Conservation (phyloP, 92 coral and sea anemone species). For the Porites evermanni region DNA sequence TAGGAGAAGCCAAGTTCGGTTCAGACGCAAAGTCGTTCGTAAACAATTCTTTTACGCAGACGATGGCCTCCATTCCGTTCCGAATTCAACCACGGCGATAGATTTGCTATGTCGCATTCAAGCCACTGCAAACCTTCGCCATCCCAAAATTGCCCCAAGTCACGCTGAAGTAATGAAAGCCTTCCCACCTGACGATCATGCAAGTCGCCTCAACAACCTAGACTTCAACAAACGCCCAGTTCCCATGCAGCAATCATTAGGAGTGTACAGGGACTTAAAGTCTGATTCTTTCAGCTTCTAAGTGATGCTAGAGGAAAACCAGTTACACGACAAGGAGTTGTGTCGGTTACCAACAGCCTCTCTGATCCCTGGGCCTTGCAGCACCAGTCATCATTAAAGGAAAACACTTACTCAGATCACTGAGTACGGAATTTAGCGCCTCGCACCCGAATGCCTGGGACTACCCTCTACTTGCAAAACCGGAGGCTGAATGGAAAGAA, state of each 20-base stretch:
- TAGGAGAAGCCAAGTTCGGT: constrained; percentile 37
- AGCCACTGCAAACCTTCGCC: constrained; percentile 68
- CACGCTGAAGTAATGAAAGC: constrained; percentile 52
- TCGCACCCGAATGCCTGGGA: constrained; percentile 42
- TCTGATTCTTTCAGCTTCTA: constrained; percentile 57
- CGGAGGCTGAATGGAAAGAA: constrained; percentile 52
- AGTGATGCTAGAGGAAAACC: constrained; percentile 40
- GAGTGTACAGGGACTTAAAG: constrained; percentile 65
- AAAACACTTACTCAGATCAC: constrained; percentile 52
- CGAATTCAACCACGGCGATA: constrained; percentile 47
- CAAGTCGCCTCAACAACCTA: constrained; percentile 52
- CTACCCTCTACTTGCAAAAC: constrained; percentile 42
- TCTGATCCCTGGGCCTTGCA: constrained; percentile 60
- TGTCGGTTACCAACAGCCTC: constrained; percentile 56
- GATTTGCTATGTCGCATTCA: constrained; percentile 56
- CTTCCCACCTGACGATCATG: constrained; percentile 60
- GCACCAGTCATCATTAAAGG: constrained; percentile 61
- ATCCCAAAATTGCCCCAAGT: constrained; percentile 61
- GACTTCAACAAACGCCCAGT: constrained; percentile 39
- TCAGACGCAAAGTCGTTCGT: constrained; percentile 52
- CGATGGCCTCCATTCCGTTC: constrained; percentile 48
- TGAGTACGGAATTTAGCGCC: constrained; percentile 48
- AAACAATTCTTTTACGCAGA: constrained; percentile 50
- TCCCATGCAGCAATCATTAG: constrained; percentile 64
- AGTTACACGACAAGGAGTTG: constrained; percentile 59